Conservation (phyloP, 2,888 invertebrate species). For the Chymomyza fuscimana region DNA sequence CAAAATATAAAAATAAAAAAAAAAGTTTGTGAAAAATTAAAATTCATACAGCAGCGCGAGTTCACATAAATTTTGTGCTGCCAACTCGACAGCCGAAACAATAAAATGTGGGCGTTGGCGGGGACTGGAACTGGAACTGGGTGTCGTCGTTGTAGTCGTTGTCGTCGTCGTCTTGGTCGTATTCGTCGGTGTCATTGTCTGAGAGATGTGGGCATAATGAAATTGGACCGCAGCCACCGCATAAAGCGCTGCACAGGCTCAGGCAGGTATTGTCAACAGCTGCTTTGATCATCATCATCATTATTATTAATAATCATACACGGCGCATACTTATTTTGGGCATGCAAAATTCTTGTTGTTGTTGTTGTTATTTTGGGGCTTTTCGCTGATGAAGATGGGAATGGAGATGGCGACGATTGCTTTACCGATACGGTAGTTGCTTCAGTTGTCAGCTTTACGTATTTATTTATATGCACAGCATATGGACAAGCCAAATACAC, state of each 20-base stretch:
- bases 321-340: slow-evolving; percentile 2
- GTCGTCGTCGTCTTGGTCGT: slow-evolving; percentile 33
- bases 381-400: background rate
- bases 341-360: slow-evolving; percentile 3
- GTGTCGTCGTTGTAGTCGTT: slow-evolving; percentile 36
- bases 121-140: background rate
- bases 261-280: slow-evolving; percentile 56
- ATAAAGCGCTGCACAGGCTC: slow-evolving; percentile 19
- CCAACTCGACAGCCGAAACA: slow-evolving; percentile 31
- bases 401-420: slow-evolving; percentile 25
- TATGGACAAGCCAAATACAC: background rate
- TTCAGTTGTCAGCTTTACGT: slow-evolving; percentile 55
- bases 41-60: slow-evolving; percentile 71
- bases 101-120: slow-evolving; percentile 38
- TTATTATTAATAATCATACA: background rate
- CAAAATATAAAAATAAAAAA: slow-evolving; percentile 29
- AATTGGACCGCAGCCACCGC: slow-evolving; percentile 63
- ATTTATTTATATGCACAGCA: slow-evolving; percentile 31
- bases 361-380: background rate
- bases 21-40: slow-evolving; percentile 58
- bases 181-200: background rate
- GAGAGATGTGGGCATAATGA: slow-evolving; percentile 22
- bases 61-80: slow-evolving; percentile 67
- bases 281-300: slow-evolving; percentile 24
- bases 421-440: slow-evolving; percentile 54